These are phyloP conservation scores for Celastrina argiolus DNA, from an alignment of 2,888 invertebrate genomes.

Conservation along the genomic window DNA sequence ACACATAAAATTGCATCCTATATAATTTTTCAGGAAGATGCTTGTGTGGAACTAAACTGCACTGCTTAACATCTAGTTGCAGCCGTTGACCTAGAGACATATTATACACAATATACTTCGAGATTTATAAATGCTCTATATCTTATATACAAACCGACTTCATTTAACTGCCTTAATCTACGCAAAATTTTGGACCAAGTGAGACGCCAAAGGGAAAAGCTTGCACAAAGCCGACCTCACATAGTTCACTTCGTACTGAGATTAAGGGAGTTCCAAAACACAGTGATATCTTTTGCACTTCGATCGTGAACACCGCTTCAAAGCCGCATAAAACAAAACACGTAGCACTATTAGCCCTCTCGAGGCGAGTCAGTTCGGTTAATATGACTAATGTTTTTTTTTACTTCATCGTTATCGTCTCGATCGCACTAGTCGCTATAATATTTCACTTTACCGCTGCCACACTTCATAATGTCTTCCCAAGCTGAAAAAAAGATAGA, in stretches of 20 bases:
- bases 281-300: background rate
- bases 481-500: conserved; percentile 76
- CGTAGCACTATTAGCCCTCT: background rate
- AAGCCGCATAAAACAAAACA: background rate
- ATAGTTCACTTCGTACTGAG: conserved; percentile 6
- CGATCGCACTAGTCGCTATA: conserved; percentile 49
- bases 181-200: conserved; percentile 16
- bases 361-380: background rate
- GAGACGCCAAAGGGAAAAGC: conserved; percentile 15
- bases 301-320: background rate
- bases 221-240: conserved; percentile 16
- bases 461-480: conserved; percentile 82
- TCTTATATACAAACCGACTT: conserved; percentile 41
- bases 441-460: conserved; percentile 66
- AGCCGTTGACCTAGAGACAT: background rate
- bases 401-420: background rate
- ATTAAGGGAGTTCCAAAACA: conserved; percentile 2
- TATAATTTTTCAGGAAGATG: background rate
- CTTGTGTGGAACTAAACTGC: too few relatives aligned
- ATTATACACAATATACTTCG: conserved; percentile 6
- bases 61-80: background rate
- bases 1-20: background rate
- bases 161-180: conserved; percentile 8
- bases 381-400: background rate
- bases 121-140: conserved; percentile 33